Evolutionary conservation across 2,888 invertebrate species (phyloP).

Genomic region (Cephus pygmeus): DNA sequence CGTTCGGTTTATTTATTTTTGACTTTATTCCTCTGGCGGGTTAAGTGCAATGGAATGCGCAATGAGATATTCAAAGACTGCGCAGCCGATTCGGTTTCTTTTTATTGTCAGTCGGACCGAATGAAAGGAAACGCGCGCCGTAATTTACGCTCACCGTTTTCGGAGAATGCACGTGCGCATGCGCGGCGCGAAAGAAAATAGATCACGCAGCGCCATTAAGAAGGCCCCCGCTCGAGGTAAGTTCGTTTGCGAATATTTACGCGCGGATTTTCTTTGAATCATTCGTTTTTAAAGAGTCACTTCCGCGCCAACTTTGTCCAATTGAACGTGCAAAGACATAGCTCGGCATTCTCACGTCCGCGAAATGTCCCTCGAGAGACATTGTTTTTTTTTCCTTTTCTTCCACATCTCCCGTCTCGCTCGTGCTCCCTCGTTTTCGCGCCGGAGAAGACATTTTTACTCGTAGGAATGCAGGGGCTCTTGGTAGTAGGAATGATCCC

Average conservation of each 20-base stretch:
- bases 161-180: not conserved
- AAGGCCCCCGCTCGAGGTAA: not conserved
- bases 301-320: conserved; percentile 1
- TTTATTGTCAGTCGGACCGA: not conserved
- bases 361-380: too few species aligned
- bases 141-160: not conserved
- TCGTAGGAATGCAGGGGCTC: too few species aligned
- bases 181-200: not conserved
- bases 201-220: not conserved
- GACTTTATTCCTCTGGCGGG: too few species aligned
- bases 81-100: too few species aligned
- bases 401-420: not conserved
- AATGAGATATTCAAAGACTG: too few species aligned
- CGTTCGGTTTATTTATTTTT: too few species aligned
- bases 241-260: conserved; percentile 2
- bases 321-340: too few species aligned
- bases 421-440: too few species aligned
- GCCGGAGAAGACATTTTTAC: too few species aligned
- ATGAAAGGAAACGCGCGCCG: not conserved
- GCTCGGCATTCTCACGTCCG: too few species aligned
- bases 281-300: conserved; percentile 7
- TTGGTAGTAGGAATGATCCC: too few species aligned
- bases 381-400: not conserved
- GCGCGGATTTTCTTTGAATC: conserved; percentile 5
- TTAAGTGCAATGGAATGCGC: too few species aligned